A percentile compares a stretch with the other conserved stretches of the same genome.
These are phyloP conservation scores for Protophormia terraenovae DNA, from an alignment of 2,888 invertebrate species.

Conservation along the genomic window DNA sequence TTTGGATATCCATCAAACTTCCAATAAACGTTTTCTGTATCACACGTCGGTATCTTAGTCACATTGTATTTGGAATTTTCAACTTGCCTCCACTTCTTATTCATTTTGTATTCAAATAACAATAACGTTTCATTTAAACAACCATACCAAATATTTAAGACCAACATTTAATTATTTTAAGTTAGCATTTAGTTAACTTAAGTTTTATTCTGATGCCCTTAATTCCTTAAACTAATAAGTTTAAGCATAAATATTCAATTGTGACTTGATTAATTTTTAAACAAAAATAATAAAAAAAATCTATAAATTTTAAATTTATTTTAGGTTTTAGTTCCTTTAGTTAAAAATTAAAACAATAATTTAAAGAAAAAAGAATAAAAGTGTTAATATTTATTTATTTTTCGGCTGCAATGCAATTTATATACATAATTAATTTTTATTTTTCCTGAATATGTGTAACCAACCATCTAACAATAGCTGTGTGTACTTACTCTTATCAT, in stretches of 20 bases:
- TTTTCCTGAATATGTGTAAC: background rate
- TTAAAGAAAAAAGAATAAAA: background rate
- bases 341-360: conserved; percentile 12
- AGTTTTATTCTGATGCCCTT: conserved; percentile 7
- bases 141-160: conserved; percentile 77
- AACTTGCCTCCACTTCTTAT: conserved; percentile 1
- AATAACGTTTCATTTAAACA: conserved; percentile 59
- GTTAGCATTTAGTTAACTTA: conserved; percentile 72
- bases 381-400: conserved; percentile 1
- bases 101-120: conserved; percentile 23
- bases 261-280: conserved; percentile 7
- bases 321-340: conserved; percentile 53
- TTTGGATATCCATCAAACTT: conserved; percentile 43
- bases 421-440: background rate
- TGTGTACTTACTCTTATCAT: background rate
- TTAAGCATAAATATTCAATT: background rate
- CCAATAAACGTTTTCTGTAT: conserved; percentile 70
- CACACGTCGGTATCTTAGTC: conserved; percentile 76
- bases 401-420: conserved; percentile 36
- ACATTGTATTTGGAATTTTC: conserved; percentile 32
- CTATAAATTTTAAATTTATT: conserved; percentile 7
- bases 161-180: conserved; percentile 74
- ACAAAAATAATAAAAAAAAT: conserved; percentile 21
- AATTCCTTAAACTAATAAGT: background rate
- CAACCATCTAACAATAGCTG: too few species aligned